Evolutionary conservation across 2,113 vertebrate species (phyloP), one percentile per base, ranked within the genome.

Genomic region (Ophiodon elongatus): DNA sequence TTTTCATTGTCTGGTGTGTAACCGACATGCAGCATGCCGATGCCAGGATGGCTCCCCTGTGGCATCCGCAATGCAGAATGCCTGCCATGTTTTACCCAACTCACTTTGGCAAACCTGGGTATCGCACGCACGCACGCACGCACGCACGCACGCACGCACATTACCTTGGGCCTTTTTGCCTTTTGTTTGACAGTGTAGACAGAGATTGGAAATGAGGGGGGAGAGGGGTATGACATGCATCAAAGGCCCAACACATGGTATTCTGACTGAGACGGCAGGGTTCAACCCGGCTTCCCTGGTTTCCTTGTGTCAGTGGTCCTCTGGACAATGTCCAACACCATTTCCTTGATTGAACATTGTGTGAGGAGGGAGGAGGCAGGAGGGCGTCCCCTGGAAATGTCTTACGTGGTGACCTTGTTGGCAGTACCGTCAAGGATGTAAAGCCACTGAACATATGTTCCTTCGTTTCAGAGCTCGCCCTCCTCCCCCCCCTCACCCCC

Each of bases 1-100:
- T 39, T 39, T 57, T 85, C 86, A 88, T 94, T 93, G 93, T 92
- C 82, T 90, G 84, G 79, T 6, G 37, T 68, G 68, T 75, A 89
- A 89, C 67, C n/a, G 75, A 69, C 80, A 63, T 79, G 83, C 70
- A 83, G 83, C 76, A 13, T 73, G 79, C 81, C 33, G 39, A 65
- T 89, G 85, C 90, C 87, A 90, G 80, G 76, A 80, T 52, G 77
- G 69, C 85, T 89, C 86, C 69, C 80, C 72, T 35, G 62, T 79
- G 88, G 72, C 76, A 60, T 37, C 69, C 60, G 56, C 43, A 85
- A 57, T 75, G 73, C 81, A 66, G 43, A 65, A 25, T 45, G 83
- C 31, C 79, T 60, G 76, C 73, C 64, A 80, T 80, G 85, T 71
- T 77, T 56, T 68, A 70, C 67, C 80, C 73, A 59, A 64, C 64